phyloP scores from a whole-genome alignment of 2,888 invertebrate species.

The Maniola hyperantus region DNA sequence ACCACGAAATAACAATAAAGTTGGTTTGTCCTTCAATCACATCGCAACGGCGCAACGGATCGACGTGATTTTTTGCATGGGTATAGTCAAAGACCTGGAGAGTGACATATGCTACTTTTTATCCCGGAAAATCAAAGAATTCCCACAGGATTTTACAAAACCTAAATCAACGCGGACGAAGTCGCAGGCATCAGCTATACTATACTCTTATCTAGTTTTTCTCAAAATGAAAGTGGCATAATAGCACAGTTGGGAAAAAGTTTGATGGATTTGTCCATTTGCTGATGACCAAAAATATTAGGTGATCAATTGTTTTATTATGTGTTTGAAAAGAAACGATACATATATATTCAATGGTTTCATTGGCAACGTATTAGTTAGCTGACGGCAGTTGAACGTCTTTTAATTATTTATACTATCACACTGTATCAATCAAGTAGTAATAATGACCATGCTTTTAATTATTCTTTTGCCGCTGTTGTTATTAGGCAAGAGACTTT shows the following conservation, averaged over 20 bases:
- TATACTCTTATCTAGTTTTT: not conserved
- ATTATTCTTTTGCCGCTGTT: not conserved
- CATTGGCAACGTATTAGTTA: not conserved
- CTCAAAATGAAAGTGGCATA: not conserved
- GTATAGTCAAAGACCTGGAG: too few relatives aligned
- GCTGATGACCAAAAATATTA: constrained; percentile 2
- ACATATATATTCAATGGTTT: not conserved
- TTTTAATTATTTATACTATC: too few relatives aligned
- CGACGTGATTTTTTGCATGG: too few relatives aligned
- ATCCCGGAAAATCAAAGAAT: too few relatives aligned
- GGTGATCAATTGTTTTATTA: not conserved
- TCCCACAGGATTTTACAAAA: too few relatives aligned
- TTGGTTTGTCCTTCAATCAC: too few relatives aligned
- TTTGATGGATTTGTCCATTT: not conserved
- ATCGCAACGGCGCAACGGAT: too few relatives aligned
- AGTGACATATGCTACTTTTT: too few relatives aligned
- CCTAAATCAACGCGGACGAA: too few relatives aligned
- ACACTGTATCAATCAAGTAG: not conserved
- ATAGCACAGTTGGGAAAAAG: not conserved
- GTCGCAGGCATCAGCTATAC: too few relatives aligned
- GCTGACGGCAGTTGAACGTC: not conserved
- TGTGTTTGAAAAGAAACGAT: not conserved
- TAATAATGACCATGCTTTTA: not conserved
- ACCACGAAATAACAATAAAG: too few relatives aligned
- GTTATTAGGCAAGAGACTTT: constrained; percentile 4